These are phyloP conservation scores for Myiagra hebetior DNA, from an alignment of 2,113 vertebrate genomes.

Conservation along the genomic window DNA sequence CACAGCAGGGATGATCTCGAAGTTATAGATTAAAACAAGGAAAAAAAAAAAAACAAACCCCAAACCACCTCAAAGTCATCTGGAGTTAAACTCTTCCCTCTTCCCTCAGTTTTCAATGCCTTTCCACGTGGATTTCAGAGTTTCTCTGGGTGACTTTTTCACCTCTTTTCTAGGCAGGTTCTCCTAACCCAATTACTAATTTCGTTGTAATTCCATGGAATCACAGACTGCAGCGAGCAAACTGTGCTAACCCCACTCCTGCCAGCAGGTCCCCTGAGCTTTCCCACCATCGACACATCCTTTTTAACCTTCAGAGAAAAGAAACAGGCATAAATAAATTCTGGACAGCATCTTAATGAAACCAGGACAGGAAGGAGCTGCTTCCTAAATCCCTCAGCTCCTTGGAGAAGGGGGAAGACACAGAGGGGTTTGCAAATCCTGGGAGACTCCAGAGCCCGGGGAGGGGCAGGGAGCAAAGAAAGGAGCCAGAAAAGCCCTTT, in stretches of 20 bases:
- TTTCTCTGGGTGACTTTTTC: neutral
- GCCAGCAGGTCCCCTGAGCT: neutral
- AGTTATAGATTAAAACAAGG: neutral
- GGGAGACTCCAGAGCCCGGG: neutral
- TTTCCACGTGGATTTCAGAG: neutral
- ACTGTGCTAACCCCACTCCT: neutral
- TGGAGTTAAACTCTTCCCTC: neutral
- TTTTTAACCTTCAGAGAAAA: neutral
- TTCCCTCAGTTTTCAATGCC: neutral
- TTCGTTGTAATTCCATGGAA: neutral
- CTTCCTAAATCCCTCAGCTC: neutral
- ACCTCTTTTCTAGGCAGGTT: neutral
- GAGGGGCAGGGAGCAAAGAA: neutral
- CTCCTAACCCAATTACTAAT: neutral
- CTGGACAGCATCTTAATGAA: neutral
- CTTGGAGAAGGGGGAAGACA: neutral
- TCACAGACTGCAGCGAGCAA: neutral
- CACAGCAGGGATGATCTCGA: neutral
- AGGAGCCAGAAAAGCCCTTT: neutral
- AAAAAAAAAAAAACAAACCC: neutral
- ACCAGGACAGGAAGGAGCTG: accelerated
- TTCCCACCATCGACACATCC: neutral
- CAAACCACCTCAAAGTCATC: neutral
- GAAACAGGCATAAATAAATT: neutral
- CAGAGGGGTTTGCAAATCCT: accelerated